Base-by-base conservation (phyloP, 2,888 invertebrate genomes). In the Agrilus cyanescens region DNA sequence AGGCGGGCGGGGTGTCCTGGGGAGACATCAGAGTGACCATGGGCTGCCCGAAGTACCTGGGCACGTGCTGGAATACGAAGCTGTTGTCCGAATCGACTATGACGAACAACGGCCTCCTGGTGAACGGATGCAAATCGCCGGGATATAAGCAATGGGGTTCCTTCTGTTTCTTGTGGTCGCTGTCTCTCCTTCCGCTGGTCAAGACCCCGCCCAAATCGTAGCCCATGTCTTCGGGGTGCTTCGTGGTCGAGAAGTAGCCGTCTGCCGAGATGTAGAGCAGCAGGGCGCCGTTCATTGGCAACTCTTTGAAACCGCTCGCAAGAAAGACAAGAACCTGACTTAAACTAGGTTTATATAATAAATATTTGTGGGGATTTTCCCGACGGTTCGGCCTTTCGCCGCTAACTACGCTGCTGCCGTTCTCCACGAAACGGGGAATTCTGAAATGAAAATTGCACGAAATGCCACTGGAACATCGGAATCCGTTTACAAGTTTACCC, bases 11-110 rank as follows among this genome's bases (percentile, higher is more conserved):
- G 48, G 85, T 76, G 63, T 93, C 89, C 67, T 89, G 82, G 5
- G 95, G 93, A 41, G 95, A 94, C 85, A 94, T 88, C 31, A 96
- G 75, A 50, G 91, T 82, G 49, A 95, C 85, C 51, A 95, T 70
- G 5, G 95, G 94, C 65, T 94, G 93, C 18, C 91, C 94, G 69
- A 96, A 96, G 62, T 87, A 82, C 46, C 72, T 66, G 38, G 93
- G 91, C 61, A 95, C 83, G 63, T 88, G 84, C 73, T 89, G 83
- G 70, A 90, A 91, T 52, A 88, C 85, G 66, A 83, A 85, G 59
- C 91, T 91, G 71, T 94, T 95, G 70, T 94, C 90, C 51, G 94
- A 94, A 67, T 96, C 96, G 53, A 96, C 83, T 50, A 96, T 85
- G 46, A 95, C 76, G 70, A 95, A 91, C 48, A 95, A 73, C 29